phyloP scores from a whole-genome alignment of 2,113 vertebrate genomes.

The Archocentrus centrarchus region DNA sequence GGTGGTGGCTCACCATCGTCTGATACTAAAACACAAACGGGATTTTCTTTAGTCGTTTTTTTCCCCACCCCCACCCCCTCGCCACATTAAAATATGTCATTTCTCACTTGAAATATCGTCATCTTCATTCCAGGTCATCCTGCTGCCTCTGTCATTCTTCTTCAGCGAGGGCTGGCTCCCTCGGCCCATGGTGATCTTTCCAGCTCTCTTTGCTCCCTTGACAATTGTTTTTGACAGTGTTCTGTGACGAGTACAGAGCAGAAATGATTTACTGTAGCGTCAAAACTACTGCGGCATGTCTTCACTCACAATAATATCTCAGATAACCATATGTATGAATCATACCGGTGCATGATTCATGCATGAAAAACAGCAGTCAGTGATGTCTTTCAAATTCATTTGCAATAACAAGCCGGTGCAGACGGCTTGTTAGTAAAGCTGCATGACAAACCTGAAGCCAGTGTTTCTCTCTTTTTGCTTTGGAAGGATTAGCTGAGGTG shows the following conservation, averaged over 20 bases:
- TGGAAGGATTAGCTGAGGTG: constrained; percentile 91
- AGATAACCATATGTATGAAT: not conserved
- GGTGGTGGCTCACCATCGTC: constrained; percentile 93
- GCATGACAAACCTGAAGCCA: constrained; percentile 89
- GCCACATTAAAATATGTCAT: not conserved
- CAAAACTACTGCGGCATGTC: not conserved
- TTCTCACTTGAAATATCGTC: constrained; percentile 94
- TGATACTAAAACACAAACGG: constrained; percentile 85
- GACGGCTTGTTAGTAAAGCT: not conserved
- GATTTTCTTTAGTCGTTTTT: not conserved
- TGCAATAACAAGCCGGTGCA: not conserved
- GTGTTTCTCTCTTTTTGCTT: constrained; percentile 98
- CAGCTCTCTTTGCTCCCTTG: constrained; percentile 95
- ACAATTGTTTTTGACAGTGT: constrained; percentile 97
- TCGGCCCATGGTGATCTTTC: constrained; percentile 97
- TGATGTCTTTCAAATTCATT: not conserved
- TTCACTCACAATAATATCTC: not conserved
- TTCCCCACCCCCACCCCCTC: not conserved
- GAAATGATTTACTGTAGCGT: not conserved
- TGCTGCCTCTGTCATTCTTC: constrained; percentile 89
- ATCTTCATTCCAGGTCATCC: constrained; percentile 91
- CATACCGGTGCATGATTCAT: not conserved
- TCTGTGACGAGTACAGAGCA: constrained; percentile 69
- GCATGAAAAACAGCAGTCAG: not conserved
- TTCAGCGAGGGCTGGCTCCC: constrained; percentile 90